A percentile compares a stretch with the other conserved stretches of the same genome.
Conservation (phyloP, 2,113 vertebrate species). For the Halcyon malimbica region DNA sequence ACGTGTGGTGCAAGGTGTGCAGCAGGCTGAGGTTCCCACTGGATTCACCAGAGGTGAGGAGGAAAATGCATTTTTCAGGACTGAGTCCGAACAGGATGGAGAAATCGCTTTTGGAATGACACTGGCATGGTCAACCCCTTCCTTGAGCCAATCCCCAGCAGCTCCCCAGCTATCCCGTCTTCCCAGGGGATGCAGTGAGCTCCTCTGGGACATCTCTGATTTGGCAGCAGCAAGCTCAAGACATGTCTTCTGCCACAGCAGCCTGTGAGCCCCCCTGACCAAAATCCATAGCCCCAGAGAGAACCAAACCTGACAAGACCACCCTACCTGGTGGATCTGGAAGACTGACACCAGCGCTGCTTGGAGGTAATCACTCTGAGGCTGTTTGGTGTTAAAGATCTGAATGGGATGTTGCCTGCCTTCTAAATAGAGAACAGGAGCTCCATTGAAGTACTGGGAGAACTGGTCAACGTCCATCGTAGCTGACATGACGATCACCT, state of each 20-base stretch:
- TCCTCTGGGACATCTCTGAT: not conserved
- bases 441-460: constrained; percentile 92
- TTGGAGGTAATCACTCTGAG: constrained; percentile 96
- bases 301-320: accelerated
- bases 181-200: not conserved
- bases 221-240: not conserved
- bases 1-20: accelerated
- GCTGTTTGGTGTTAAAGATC: constrained; percentile 91
- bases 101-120: not conserved
- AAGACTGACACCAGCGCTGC: constrained; percentile 93
- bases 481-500: constrained; percentile 96
- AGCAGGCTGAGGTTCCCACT: not conserved
- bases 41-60: not conserved
- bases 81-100: not conserved
- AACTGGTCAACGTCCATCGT: constrained; percentile 98
- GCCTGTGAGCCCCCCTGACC: not conserved
- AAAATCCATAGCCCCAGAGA: not conserved
- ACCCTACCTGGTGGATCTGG: constrained; percentile 92
- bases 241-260: not conserved
- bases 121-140: not conserved
- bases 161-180: not conserved
- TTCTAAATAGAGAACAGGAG: constrained; percentile 94
- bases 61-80: not conserved
- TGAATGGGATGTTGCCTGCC: constrained; percentile 95
- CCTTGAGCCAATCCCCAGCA: not conserved